Conservation (phyloP, 2,113 vertebrate genomes). For the Aviceda subcristata region DNA sequence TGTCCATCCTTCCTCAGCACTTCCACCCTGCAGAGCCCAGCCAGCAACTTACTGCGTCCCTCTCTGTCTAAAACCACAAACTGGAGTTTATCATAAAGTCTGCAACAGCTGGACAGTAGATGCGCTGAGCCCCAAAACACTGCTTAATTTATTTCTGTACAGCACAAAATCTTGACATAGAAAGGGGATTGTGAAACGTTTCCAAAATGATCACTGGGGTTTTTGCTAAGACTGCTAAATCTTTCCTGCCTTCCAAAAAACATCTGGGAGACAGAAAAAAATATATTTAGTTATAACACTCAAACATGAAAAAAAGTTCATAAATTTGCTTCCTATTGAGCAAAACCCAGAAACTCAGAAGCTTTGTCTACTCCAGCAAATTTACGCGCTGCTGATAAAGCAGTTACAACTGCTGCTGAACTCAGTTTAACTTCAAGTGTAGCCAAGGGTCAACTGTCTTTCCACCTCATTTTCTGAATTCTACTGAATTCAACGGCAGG, state of each 20-base stretch:
- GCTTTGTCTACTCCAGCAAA: slow-evolving; percentile 62
- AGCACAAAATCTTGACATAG: background rate
- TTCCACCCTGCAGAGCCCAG: background rate
- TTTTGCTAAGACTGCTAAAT: slow-evolving; percentile 49
- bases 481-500: background rate
- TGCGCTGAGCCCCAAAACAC: background rate
- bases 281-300: slow-evolving; percentile 27
- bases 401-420: slow-evolving; percentile 36
- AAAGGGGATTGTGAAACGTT: background rate
- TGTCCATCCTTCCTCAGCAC: background rate
- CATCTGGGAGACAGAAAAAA: slow-evolving; percentile 53
- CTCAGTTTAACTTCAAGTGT: slow-evolving; percentile 34
- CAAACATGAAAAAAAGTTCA: slow-evolving; percentile 19
- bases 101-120: background rate
- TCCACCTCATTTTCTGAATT: background rate
- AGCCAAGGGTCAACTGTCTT: slow-evolving; percentile 38
- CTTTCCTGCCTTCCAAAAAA: slow-evolving; percentile 31
- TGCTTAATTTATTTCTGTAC: slow-evolving; percentile 4
- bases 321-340: slow-evolving; percentile 52
- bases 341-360: slow-evolving; percentile 10
- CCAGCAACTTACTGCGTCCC: background rate
- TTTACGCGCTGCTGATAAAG: slow-evolving; percentile 56
- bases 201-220: background rate
- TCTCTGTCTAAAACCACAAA: background rate
- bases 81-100: background rate